Conservation (phyloP, 2,113 vertebrate species). For the Proterorhinus semilunaris region DNA sequence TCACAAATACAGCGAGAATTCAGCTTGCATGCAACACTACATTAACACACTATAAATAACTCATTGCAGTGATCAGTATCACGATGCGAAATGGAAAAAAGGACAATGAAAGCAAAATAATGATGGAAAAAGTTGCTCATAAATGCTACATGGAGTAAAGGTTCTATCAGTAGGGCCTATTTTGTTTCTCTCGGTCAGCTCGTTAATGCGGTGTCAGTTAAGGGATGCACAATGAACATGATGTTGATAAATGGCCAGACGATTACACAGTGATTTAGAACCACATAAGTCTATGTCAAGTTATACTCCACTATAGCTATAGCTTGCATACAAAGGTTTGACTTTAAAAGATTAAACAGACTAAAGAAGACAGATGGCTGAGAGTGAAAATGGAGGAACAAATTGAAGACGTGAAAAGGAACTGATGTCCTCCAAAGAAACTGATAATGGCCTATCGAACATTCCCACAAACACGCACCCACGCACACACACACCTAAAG, state of each 20-base stretch:
- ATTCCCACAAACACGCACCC: slow-evolving; percentile 18
- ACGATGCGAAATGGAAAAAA: neutral
- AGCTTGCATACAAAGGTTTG: slow-evolving; percentile 43
- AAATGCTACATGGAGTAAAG: too few relatives aligned
- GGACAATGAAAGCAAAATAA: slow-evolving; percentile 7
- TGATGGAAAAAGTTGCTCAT: neutral
- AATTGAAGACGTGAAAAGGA: slow-evolving; percentile 14
- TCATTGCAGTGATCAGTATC: neutral
- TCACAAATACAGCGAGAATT: too few relatives aligned
- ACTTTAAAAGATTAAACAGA: slow-evolving; percentile 43
- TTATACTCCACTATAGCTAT: slow-evolving; percentile 27
- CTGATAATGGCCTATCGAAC: slow-evolving; percentile 64
- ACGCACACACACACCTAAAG: slow-evolving; percentile 48
- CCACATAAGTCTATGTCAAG: slow-evolving; percentile 53
- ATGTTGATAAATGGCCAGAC: slow-evolving; percentile 47
- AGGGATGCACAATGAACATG: slow-evolving; percentile 26
- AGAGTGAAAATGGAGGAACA: slow-evolving; percentile 15
- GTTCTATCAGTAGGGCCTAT: too few relatives aligned
- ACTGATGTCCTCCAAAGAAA: slow-evolving; percentile 33
- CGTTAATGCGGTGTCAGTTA: slow-evolving; percentile 21
- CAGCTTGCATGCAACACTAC: too few relatives aligned
- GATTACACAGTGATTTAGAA: slow-evolving; percentile 34
- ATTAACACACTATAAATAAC: too few relatives aligned
- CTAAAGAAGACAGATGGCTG: slow-evolving; percentile 36
- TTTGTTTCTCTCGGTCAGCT: slow-evolving; percentile 30